Percentiles rank a stretch among this genome's conserved stretches.
phyloP scores from a whole-genome alignment of 2,797 vertebrate genomes.

The Clarias platycephalus region DNA sequence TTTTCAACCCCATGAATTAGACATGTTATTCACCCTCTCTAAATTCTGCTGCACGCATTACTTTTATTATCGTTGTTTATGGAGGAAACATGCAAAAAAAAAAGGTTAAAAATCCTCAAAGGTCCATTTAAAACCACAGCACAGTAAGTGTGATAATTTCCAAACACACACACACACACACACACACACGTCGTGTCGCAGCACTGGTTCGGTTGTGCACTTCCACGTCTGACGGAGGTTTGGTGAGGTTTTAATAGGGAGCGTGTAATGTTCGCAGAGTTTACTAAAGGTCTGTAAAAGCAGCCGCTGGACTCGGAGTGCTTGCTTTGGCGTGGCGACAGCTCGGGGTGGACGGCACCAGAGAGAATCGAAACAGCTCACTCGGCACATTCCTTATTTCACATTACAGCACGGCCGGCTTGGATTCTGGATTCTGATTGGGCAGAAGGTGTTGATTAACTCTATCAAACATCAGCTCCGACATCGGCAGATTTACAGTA shows the following conservation, averaged over 20 bases:
- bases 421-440: neutral
- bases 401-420: neutral
- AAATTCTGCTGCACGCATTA: neutral
- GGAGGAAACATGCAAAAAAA: slow-evolving; percentile 20
- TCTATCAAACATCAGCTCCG: neutral
- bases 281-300: slow-evolving; percentile 19
- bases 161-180: slow-evolving; percentile 10
- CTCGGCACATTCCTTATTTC: neutral
- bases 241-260: slow-evolving; percentile 39
- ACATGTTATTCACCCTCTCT: neutral
- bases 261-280: slow-evolving; percentile 43
- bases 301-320: neutral
- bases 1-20: neutral
- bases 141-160: neutral
- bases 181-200: slow-evolving; percentile 16
- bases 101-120: slow-evolving; percentile 36
- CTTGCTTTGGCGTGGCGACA: slow-evolving; percentile 15
- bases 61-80: slow-evolving; percentile 34
- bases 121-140: slow-evolving; percentile 33
- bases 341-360: too few species aligned
- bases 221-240: slow-evolving; percentile 6
- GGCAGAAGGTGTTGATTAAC: neutral
- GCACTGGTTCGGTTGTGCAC: slow-evolving; percentile 21
- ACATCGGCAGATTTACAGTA: neutral
- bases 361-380: neutral